Percentiles rank a stretch among this genome's conserved stretches.
phyloP scores from a whole-genome alignment of 2,888 invertebrate species.

The Polymixis lichenea region DNA sequence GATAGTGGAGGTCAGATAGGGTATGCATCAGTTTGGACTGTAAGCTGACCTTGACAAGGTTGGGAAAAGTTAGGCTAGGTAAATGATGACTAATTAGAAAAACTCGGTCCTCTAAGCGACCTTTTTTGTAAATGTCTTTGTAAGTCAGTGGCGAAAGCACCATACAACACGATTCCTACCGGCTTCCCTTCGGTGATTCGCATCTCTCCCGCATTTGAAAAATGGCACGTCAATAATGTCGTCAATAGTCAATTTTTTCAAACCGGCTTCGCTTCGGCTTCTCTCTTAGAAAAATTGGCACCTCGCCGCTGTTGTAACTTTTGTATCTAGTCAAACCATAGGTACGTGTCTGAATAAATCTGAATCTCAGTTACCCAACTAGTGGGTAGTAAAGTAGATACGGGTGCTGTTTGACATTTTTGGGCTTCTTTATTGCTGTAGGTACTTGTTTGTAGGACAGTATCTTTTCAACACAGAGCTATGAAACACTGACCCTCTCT shows the following conservation, averaged over 20 bases:
- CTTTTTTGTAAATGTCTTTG: conserved; percentile 9
- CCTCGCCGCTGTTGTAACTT: too few species aligned
- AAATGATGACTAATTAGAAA: neutral
- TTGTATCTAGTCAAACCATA: too few species aligned
- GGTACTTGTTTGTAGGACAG: neutral
- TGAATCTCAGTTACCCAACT: conserved; percentile 26
- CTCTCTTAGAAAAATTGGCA: too few species aligned
- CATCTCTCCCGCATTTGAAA: too few species aligned
- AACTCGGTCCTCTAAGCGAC: neutral
- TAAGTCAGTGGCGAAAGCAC: too few species aligned
- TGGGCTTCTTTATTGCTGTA: conserved; percentile 16
- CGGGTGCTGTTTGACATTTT: conserved; percentile 28
- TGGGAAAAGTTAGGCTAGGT: neutral
- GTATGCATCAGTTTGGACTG: neutral
- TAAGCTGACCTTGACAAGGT: neutral
- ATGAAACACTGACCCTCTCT: too few species aligned
- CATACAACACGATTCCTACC: too few species aligned
- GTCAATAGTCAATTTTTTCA: too few species aligned
- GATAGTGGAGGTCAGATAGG: neutral
- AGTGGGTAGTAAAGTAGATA: neutral
- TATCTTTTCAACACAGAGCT: neutral
- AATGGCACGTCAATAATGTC: too few species aligned
- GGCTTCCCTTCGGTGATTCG: too few species aligned
- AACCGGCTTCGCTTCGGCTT: too few species aligned
- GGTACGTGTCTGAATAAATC: conserved; percentile 44